These are phyloP conservation scores for Vanessa atalanta DNA, from an alignment of 1,140 invertebrate genomes.

Conservation along the genomic window DNA sequence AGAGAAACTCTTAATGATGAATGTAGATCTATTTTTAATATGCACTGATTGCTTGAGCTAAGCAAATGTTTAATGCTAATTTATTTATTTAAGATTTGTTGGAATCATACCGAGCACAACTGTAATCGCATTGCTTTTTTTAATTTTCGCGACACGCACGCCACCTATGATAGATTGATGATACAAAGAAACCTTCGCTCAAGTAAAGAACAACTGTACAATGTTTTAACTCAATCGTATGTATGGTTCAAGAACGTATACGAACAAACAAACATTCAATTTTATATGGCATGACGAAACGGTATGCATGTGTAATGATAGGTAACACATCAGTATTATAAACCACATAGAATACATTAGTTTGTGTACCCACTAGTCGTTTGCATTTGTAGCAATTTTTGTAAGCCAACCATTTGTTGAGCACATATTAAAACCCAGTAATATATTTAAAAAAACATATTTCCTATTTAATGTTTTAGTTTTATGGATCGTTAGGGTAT, in stretches of 20 bases:
- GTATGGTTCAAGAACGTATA: neutral
- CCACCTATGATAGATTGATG: neutral
- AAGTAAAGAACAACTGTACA: too few species aligned
- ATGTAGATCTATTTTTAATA: conserved; percentile 30
- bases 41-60: conserved; percentile 23
- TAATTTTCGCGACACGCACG: neutral
- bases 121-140: neutral
- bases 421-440: conserved; percentile 15
- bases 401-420: neutral
- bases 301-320: conserved; percentile 28
- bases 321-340: conserved; percentile 66
- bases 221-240: neutral
- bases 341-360: conserved; percentile 47
- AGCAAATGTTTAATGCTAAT: neutral
- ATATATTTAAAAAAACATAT: conserved; percentile 17
- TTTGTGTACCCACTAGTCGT: conserved; percentile 50
- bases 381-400: conserved; percentile 44
- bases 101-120: neutral
- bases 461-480: conserved; percentile 30
- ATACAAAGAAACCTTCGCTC: neutral
- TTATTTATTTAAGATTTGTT: conserved; percentile 13
- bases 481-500: conserved; percentile 8
- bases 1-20: conserved; percentile 8
- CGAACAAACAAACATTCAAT: neutral
- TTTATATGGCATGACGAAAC: neutral